These are phyloP conservation scores for Atherinomorus stipes DNA, from an alignment of 2,113 vertebrate species.

Conservation along the genomic window DNA sequence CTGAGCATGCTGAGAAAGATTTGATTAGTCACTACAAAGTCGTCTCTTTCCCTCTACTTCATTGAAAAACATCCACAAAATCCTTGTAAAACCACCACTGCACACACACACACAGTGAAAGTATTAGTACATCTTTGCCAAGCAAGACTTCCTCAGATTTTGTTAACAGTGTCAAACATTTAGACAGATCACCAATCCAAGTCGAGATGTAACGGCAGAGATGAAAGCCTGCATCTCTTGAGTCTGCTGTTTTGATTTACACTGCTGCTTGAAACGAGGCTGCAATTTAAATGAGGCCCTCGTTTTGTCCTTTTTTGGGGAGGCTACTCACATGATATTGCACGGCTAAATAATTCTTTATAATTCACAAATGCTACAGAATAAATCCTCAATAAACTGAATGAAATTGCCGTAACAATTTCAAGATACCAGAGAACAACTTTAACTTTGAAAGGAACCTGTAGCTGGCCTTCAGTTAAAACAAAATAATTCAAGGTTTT, in stretches of 20 bases:
- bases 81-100: constrained; percentile 11
- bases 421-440: neutral
- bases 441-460: too few relatives aligned
- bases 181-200: constrained; percentile 53
- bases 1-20: neutral
- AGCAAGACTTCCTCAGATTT: constrained; percentile 53
- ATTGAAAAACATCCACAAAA: constrained; percentile 36
- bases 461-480: too few relatives aligned
- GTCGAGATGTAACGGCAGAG: constrained; percentile 49
- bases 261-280: constrained; percentile 34
- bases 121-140: constrained; percentile 37
- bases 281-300: constrained; percentile 45
- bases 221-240: constrained; percentile 55
- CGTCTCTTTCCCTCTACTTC: constrained; percentile 14
- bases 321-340: constrained; percentile 14
- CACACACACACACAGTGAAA: neutral
- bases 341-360: constrained; percentile 6
- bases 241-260: constrained; percentile 50
- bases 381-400: neutral
- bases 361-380: neutral
- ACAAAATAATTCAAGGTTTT: too few relatives aligned
- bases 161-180: constrained; percentile 65
- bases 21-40: neutral
- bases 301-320: constrained; percentile 12
- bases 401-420: neutral